Base-by-base conservation (phyloP, 2,888 invertebrate species). In the Ditula angustiorana region DNA sequence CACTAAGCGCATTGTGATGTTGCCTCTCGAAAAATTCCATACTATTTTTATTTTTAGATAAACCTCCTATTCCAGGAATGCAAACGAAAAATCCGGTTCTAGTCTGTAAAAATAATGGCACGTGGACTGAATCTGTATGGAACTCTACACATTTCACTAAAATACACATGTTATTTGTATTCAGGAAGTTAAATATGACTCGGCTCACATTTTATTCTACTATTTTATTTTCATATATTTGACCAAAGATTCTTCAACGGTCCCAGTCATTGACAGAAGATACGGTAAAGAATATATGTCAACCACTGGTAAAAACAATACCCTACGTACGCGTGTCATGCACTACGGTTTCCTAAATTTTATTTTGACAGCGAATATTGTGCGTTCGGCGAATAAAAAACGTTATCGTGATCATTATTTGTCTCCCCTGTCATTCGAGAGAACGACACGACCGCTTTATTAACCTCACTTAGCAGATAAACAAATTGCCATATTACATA, bases 401-500 rank as follows among this genome's bases (percentile, higher is more conserved):
- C 71, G 67, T 66, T 69, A 71, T 71, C 71, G 49, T 26, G 67
- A 71, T 70, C 67, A 28, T 58, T 63, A 69, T 71, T 71, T 71
- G 74, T 71, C 69, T 66, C 67, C 49, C 33, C n/a, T 70, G 71
- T 68, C 66, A 64, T 30, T 60, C 33, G 60, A 52, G 41, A 35
- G 49, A 47, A 49, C 59, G 56, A 41, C 24, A 49, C 59, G 56
- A 41, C 24, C 44, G 44, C 33, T 57, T 63, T 52, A 46, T 70
- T 71, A 71, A 71, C 68, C 69, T 67, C 61, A 66, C 68, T 69
- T 71, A 63, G 65, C 63, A 72, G 71, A 70, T 71, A 75, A 77
- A 74, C 70, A 76, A 75, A 75, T 71, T 69, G 73, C 69, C 61
- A 58, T 71, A 71, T 75, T 74, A 71, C 26, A 44, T 37, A 56